phyloP scores from a whole-genome alignment of 2,113 vertebrate species.

The Hippoglossus stenolepis region DNA sequence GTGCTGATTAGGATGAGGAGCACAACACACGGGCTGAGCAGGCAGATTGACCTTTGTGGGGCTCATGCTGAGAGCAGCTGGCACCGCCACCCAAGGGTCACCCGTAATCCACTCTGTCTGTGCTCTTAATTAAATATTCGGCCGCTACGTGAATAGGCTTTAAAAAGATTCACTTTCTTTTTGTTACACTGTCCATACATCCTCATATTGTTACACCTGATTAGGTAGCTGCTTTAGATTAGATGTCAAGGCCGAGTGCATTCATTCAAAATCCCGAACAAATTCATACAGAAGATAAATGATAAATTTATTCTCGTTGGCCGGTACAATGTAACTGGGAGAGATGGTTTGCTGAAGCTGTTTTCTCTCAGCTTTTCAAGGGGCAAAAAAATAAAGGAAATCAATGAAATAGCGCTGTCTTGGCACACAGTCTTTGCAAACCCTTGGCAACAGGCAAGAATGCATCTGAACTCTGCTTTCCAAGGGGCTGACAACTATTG shows the following conservation, averaged over 20 bases:
- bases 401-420: conserved; percentile 49
- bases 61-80: conserved; percentile 68
- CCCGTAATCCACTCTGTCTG: conserved; percentile 61
- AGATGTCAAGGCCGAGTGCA: background rate
- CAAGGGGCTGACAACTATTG: conserved; percentile 58
- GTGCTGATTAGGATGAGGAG: conserved; percentile 52
- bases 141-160: conserved; percentile 7
- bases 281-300: background rate
- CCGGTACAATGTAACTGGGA: background rate
- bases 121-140: conserved; percentile 58
- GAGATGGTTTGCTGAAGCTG: conserved; percentile 10
- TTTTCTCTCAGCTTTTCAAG: conserved; percentile 37
- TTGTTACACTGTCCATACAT: background rate
- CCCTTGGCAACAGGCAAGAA: conserved; percentile 67
- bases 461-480: conserved; percentile 52
- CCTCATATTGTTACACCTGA: background rate
- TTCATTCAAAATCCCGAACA: background rate
- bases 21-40: conserved; percentile 35
- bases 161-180: background rate
- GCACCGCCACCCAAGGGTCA: conserved; percentile 39
- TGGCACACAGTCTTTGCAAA: conserved; percentile 53
- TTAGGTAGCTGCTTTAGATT: background rate
- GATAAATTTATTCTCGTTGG: background rate
- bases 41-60: conserved; percentile 45
- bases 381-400: background rate